These are phyloP conservation scores for Poeciliopsis turneri DNA, from an alignment of 2,797 vertebrate genomes.

Conservation along the genomic window DNA sequence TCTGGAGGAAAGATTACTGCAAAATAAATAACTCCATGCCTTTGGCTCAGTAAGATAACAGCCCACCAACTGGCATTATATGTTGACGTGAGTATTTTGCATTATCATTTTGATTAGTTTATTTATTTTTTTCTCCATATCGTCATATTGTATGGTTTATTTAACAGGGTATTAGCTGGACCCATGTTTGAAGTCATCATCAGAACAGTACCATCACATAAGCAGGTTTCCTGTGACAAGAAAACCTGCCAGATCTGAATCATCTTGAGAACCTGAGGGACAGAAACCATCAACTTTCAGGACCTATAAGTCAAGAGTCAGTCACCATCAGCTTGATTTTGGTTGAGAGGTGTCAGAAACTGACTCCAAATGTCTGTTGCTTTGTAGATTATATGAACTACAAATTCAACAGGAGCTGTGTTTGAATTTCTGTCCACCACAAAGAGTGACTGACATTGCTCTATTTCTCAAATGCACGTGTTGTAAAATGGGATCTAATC, in stretches of 20 bases:
- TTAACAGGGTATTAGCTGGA: background rate
- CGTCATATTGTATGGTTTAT: background rate
- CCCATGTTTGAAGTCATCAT: background rate
- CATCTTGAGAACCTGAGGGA: background rate
- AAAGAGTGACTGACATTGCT: too few species aligned
- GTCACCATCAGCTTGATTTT: background rate
- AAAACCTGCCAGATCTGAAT: background rate
- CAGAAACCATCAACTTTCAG: background rate
- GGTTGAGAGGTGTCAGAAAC: background rate
- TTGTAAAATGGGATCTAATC: too few species aligned
- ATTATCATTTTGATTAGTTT: background rate
- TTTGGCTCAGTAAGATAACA: background rate
- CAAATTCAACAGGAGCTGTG: too few species aligned
- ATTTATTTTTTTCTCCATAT: background rate
- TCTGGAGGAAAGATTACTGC: background rate
- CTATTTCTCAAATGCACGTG: too few species aligned
- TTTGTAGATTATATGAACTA: too few species aligned
- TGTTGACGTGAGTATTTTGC: background rate
- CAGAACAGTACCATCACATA: background rate
- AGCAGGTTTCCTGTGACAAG: background rate
- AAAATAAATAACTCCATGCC: background rate
- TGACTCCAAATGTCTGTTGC: too few species aligned
- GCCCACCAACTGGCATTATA: background rate
- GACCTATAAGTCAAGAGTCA: background rate
- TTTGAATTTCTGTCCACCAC: too few species aligned